phyloP scores from a whole-genome alignment of 2,113 vertebrate species.

The Isurus oxyrinchus region DNA sequence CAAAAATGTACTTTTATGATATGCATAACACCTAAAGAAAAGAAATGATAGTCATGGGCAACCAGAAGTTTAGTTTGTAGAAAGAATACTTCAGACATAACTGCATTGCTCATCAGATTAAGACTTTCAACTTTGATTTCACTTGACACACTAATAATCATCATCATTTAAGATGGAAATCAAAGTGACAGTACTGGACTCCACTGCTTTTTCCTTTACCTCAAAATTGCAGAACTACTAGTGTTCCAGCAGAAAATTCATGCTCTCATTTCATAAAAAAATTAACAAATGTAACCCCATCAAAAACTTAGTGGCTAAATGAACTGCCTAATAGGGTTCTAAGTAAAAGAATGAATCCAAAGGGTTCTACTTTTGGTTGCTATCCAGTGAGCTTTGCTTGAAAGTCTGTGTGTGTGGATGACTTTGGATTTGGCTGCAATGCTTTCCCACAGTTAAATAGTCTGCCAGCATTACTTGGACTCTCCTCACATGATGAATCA shows the following conservation, averaged over 20 bases:
- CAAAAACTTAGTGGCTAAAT: neutral
- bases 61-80: conserved; percentile 43
- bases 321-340: neutral
- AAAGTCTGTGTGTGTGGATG: neutral
- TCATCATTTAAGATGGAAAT: conserved; percentile 55
- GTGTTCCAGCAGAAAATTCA: conserved; percentile 49
- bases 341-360: neutral
- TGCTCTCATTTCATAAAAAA: conserved; percentile 48
- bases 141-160: conserved; percentile 62
- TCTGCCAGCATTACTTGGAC: neutral
- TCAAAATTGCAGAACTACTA: conserved; percentile 49
- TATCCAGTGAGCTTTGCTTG: neutral
- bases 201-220: conserved; percentile 56
- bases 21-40: neutral
- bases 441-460: neutral
- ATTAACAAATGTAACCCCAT: conserved; percentile 39
- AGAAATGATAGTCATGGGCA: conserved; percentile 44
- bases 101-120: conserved; percentile 47
- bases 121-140: conserved; percentile 52
- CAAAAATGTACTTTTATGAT: neutral
- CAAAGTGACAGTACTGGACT: conserved; percentile 53
- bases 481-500: neutral
- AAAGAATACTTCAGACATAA: conserved; percentile 13
- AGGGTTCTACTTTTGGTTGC: neutral
- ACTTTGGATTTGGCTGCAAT: neutral